Conservation (phyloP, 1,140 invertebrate genomes). For the Apis laboriosa region DNA sequence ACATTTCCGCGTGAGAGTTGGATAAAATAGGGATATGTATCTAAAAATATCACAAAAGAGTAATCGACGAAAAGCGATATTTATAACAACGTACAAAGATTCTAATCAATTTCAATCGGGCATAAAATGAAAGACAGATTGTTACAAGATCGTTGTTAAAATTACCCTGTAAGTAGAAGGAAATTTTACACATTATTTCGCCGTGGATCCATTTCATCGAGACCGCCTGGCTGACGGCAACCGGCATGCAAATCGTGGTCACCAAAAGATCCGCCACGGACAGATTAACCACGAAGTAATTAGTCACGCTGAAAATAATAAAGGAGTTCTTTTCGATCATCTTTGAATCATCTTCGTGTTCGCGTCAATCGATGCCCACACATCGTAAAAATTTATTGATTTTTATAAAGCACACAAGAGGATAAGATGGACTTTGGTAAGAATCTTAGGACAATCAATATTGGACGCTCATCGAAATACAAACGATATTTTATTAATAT, state of each 20-base stretch:
- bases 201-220: slow-evolving; percentile 87
- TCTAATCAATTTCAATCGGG: not conserved
- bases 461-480: too few species aligned
- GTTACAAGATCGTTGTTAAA: not conserved
- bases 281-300: slow-evolving; percentile 94
- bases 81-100: not conserved
- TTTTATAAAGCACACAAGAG: too few species aligned
- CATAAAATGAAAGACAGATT: not conserved
- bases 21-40: not conserved
- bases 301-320: slow-evolving; percentile 89
- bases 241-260: slow-evolving; percentile 91
- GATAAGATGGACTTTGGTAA: too few species aligned
- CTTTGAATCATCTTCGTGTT: too few species aligned
- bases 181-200: slow-evolving; percentile 87
- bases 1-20: not conserved
- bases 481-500: too few species aligned
- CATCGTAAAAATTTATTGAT: too few species aligned
- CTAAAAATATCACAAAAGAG: not conserved
- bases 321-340: not conserved
- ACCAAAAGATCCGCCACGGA: slow-evolving; percentile 94
- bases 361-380: not conserved
- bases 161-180: slow-evolving; percentile 88
- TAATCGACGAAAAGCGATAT: not conserved
- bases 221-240: slow-evolving; percentile 86
- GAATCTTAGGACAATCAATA: not conserved